phyloP scores from a whole-genome alignment of 2,113 vertebrate species.

The Orientallactaga bullata region DNA sequence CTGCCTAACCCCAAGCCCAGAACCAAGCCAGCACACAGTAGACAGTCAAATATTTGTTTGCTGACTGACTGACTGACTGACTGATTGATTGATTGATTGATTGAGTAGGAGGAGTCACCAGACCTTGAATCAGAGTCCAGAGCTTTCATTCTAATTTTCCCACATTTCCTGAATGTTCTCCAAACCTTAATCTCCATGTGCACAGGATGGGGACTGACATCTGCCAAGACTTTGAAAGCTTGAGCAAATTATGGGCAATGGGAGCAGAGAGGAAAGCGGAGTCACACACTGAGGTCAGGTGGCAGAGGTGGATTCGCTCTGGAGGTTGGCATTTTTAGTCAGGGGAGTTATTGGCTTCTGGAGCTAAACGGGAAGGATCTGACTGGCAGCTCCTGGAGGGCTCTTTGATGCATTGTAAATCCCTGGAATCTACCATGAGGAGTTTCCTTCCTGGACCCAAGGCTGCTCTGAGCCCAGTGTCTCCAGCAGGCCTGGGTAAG shows the following conservation, averaged over 20 bases:
- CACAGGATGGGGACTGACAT: not conserved
- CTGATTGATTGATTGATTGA: not conserved
- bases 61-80: not conserved
- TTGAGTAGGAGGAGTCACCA: not conserved
- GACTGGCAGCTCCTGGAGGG: not conserved
- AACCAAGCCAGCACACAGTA: not conserved
- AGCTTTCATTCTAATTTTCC: slow-evolving; percentile 31
- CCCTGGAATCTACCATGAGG: not conserved
- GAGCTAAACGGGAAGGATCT: not conserved
- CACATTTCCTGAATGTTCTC: slow-evolving; percentile 12
- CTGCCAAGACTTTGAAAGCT: not conserved
- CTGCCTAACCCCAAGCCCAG: not conserved
- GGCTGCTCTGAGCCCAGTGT: not conserved
- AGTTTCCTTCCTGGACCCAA: not conserved
- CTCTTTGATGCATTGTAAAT: not conserved
- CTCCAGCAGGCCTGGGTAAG: not conserved
- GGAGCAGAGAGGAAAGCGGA: not conserved
- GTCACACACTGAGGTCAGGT: not conserved
- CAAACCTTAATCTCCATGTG: slow-evolving; percentile 5
- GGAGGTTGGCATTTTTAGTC: not conserved
- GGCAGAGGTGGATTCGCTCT: not conserved
- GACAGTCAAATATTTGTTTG: not conserved
- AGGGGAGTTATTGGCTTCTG: too few relatives aligned
- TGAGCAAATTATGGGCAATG: not conserved
- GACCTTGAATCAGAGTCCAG: slow-evolving; percentile 2